phyloP scores from a whole-genome alignment of 2,888 invertebrate genomes.

The Lithophane semibrunnea region DNA sequence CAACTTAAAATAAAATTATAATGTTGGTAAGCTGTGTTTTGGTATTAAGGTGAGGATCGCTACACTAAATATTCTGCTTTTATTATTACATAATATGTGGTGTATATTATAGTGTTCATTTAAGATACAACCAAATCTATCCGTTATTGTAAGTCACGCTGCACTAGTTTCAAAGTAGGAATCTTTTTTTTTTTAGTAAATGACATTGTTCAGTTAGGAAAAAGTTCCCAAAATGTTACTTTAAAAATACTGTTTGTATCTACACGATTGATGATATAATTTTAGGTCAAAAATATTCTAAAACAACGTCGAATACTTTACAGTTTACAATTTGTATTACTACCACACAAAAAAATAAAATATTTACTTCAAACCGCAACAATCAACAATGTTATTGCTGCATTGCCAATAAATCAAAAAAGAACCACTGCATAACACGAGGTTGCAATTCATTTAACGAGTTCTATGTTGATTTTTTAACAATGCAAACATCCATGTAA shows the following conservation, averaged over 20 bases:
- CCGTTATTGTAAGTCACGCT: slow-evolving; percentile 63
- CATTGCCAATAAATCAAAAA: slow-evolving; percentile 71
- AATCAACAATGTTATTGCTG: slow-evolving; percentile 77
- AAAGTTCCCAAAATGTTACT: slow-evolving; percentile 57
- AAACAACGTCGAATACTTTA: slow-evolving; percentile 77
- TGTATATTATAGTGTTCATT: slow-evolving; percentile 56
- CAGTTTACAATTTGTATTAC: slow-evolving; percentile 71
- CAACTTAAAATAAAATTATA: slow-evolving; percentile 89
- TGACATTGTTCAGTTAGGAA: slow-evolving; percentile 52
- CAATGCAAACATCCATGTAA: slow-evolving; percentile 67
- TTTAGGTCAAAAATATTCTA: slow-evolving; percentile 71
- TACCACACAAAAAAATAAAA: slow-evolving; percentile 79
- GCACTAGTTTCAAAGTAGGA: slow-evolving; percentile 60
- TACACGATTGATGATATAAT: slow-evolving; percentile 66
- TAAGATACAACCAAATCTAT: slow-evolving; percentile 51
- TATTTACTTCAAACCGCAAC: slow-evolving; percentile 79
- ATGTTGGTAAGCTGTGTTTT: slow-evolving; percentile 91
- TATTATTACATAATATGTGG: slow-evolving; percentile 58
- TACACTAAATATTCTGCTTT: slow-evolving; percentile 79
- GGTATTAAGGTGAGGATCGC: slow-evolving; percentile 90
- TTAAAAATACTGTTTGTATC: slow-evolving; percentile 69
- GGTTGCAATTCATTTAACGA: slow-evolving; percentile 30
- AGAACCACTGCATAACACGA: slow-evolving; percentile 30
- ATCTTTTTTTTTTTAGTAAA: slow-evolving; percentile 49
- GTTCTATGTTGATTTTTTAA: slow-evolving; percentile 65